Base-by-base conservation (phyloP, 2,888 invertebrate species). In the Muscina levida region DNA sequence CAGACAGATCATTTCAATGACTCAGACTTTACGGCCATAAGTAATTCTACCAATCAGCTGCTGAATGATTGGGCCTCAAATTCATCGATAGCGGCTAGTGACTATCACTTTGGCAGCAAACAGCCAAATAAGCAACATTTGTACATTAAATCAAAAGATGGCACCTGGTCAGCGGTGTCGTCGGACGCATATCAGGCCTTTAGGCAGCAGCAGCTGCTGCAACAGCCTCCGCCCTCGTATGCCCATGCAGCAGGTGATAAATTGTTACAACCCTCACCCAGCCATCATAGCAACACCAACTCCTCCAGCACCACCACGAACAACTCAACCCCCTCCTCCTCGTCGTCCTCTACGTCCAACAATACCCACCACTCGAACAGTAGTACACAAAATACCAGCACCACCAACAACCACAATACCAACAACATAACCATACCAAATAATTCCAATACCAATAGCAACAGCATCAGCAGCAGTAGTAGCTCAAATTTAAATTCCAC, bases 101-200 rank as follows among this genome's bases (percentile, higher is more conserved):
- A 87, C 46, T 78, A 83, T 78, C 87, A 88, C 51, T 88, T 88
- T 82, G 89, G 89, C 82, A 89, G 86, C 83, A 89, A 90, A 75
- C 88, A 89, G 83, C 89, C 90, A 10, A 86, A 85, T 74, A 89
- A 89, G 70, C 90, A 90, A 84, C 90, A 90, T 83, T 83, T 91
- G 59, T 90, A 91, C 75, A 88, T 90, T 17, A 90, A 91, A 84
- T 88, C 90, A 72, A 90, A 90, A 84, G 91, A 90, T 68, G 90
- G 91, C 51, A 87, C 89, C 67, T 90, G 91, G 90, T 88, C 90
- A 24, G 88, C 90, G 1, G 88, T 90, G 26, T 88, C 89, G 78
- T 88, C 89, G 75, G 90, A 90, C 81, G 86, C 89, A 77, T 90
- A 90, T 85, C 90, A 90, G 79, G 84, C 82, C 42, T 89, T 86